Conservation (phyloP, 2,888 invertebrate genomes). For the Cephus rjabovi region DNA sequence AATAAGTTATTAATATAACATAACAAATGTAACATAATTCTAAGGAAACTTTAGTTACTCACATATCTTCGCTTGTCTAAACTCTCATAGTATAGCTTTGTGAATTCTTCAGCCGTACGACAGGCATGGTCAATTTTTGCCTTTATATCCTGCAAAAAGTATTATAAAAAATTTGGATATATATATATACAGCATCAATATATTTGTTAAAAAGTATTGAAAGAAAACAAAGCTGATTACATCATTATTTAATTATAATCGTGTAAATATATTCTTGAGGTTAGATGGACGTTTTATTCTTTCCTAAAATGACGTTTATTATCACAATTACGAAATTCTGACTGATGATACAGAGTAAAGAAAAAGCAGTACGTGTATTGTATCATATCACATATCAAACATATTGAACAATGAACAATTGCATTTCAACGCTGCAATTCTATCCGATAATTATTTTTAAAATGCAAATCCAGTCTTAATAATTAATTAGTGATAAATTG, state of each 20-base stretch:
- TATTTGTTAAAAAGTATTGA: neutral
- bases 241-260: neutral
- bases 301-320: neutral
- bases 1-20: conserved; percentile 18
- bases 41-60: conserved; percentile 48
- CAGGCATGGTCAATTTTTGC: conserved; percentile 83
- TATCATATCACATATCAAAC: no score
- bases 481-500: neutral
- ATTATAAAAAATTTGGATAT: neutral
- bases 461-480: neutral
- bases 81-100: conserved; percentile 88
- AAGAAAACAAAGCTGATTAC: neutral
- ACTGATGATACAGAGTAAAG: neutral
- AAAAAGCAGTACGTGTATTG: neutral
- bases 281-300: neutral
- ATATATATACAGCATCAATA: neutral
- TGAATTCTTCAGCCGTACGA: conserved; percentile 89
- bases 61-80: conserved; percentile 89
- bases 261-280: neutral
- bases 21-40: conserved; percentile 9
- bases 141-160: conserved; percentile 69
- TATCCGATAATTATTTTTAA: neutral
- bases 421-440: neutral
- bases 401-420: neutral
- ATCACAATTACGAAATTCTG: neutral